These are phyloP conservation scores for Hipparchia sbordonii DNA, from an alignment of 2,888 invertebrate species.

Conservation along the genomic window DNA sequence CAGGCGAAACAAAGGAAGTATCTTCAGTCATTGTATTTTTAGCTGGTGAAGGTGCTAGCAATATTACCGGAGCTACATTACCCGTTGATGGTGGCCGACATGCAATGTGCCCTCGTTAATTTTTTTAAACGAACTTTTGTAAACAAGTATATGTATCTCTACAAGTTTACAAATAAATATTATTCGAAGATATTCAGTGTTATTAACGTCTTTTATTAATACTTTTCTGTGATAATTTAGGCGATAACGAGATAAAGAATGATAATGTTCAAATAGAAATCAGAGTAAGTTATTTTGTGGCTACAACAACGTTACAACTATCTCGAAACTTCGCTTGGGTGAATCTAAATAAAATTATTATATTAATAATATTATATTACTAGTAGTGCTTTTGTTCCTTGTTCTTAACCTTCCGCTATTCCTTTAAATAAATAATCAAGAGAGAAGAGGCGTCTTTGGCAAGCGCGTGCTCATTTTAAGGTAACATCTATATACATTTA, in stretches of 20 bases:
- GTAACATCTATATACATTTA: too few relatives aligned
- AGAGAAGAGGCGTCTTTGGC: too few relatives aligned
- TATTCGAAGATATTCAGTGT: not conserved
- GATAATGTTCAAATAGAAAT: not conserved
- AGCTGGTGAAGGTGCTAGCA: conserved; percentile 92
- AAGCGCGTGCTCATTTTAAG: too few relatives aligned
- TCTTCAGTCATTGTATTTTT: conserved; percentile 94
- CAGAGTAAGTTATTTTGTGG: not conserved
- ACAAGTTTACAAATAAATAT: too few relatives aligned
- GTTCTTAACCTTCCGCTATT: too few relatives aligned
- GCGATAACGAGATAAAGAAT: not conserved
- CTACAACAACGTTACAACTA: not conserved
- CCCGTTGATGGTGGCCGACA: conserved; percentile 95
- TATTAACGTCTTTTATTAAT: not conserved
- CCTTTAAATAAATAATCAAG: too few relatives aligned
- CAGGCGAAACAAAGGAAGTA: conserved; percentile 92
- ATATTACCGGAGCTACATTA: conserved; percentile 92
- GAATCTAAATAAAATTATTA: too few relatives aligned
- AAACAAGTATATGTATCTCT: too few relatives aligned
- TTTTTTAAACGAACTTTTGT: not conserved
- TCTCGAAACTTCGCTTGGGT: too few relatives aligned
- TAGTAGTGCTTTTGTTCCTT: too few relatives aligned
- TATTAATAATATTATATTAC: too few relatives aligned
- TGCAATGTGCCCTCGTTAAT: conserved; percentile 91
- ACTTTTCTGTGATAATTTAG: not conserved